Evolutionary conservation across 2,797 vertebrate genomes (phyloP), one percentile per base, ranked within the genome.

Genomic region (Helarctos malayanus): DNA sequence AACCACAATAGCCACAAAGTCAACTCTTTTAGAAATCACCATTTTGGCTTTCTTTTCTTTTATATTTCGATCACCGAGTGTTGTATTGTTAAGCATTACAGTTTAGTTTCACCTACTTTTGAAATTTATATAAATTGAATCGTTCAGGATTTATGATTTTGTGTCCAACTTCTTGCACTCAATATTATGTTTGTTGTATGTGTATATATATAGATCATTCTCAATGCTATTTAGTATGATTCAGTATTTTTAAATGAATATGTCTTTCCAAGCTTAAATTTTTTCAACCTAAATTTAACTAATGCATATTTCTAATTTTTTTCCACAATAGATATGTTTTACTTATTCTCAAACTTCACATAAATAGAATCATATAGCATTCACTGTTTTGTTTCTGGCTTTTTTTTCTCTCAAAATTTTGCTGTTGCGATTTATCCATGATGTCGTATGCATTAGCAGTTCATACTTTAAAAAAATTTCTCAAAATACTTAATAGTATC

Each of bases 201-300:
- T 76, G 15, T 29, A 38, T 2, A 0, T 73, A 21, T 78, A 81
- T 82, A 89, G 47, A 27, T 78, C n/a, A 45, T 71, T 87, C 78
- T 65, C 47, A 13, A 65, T 73, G 14, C 1, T 73, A 65, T 85
- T 86, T 71, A 78, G 9, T 79, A 47, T 68, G 19, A 81, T 65
- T 92, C 54, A 47, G 19, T 65, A n/a, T 23, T 95, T 93, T 89
- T 56, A 71, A 90, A 87, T 93, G 29, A 56, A 59, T 93, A 93
- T 63, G 5, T 10, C 6, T 69, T 89, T 89, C 21, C 49, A 73
- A 61, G 47, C 49, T 81, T 81, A 91, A 81, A 0, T 73, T 49
- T 92, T 71, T 4, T 76, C 54, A 79, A 65, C 35, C 25, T 54
- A 79, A 94, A 91, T 76, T 68, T 80, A 79, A 73, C 5, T 41